These are phyloP conservation scores for Tylochromis polylepis DNA, from an alignment of 2,113 vertebrate species.

Conservation along the genomic window DNA sequence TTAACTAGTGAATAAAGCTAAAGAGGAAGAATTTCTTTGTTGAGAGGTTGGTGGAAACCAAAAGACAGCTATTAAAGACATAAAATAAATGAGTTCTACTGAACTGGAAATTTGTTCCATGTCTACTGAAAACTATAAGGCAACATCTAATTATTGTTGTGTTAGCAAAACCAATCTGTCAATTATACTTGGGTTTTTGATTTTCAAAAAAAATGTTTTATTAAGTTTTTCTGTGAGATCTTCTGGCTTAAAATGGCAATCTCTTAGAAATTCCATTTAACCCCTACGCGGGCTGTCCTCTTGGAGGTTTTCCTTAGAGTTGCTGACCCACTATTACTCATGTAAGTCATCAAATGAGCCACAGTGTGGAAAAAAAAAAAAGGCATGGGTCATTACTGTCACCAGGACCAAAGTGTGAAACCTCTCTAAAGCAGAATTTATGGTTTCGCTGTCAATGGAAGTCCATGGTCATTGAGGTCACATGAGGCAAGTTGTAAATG, in stretches of 20 bases:
- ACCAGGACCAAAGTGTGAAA: not conserved
- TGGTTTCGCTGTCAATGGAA: not conserved
- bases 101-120: not conserved
- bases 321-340: not conserved
- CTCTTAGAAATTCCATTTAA: not conserved
- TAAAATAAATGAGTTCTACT: not conserved
- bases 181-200: not conserved
- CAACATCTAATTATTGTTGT: not conserved
- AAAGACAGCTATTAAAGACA: not conserved
- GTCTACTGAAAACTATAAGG: not conserved
- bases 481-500: not conserved
- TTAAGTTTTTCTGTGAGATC: not conserved
- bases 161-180: not conserved
- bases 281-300: not conserved
- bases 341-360: not conserved
- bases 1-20: not conserved
- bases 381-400: not conserved
- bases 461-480: not conserved
- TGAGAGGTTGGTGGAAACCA: not conserved
- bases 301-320: not conserved
- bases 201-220: accelerated
- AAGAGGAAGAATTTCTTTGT: not conserved
- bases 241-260: not conserved
- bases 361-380: not conserved
- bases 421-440: not conserved